A percentile compares a stretch with the other conserved stretches of the same genome.
Conservation (phyloP, 2,888 invertebrate species). For the Hemaris fuciformis region DNA sequence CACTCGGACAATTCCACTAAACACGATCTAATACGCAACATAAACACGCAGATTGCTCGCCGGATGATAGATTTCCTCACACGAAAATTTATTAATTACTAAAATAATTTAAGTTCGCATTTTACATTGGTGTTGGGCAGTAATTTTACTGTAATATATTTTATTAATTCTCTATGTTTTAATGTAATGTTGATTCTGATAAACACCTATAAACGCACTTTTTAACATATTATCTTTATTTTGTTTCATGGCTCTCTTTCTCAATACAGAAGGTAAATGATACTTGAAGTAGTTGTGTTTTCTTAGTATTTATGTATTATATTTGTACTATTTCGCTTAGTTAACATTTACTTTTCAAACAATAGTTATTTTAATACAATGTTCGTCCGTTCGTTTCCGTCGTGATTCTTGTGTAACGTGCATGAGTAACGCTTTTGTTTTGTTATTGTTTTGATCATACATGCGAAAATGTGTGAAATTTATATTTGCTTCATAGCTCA, state of each 20-base stretch:
- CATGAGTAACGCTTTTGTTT: slow-evolving; percentile 16
- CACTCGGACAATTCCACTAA: not conserved
- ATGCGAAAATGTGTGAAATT: not conserved
- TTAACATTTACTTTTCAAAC: slow-evolving; percentile 21
- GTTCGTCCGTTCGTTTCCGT: not conserved
- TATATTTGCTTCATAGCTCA: not conserved
- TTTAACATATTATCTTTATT: slow-evolving; percentile 45
- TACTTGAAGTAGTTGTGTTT: slow-evolving; percentile 21
- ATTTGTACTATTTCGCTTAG: not conserved
- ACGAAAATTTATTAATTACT: not conserved
- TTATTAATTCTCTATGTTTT: not conserved
- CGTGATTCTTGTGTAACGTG: not conserved
- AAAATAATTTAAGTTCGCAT: not conserved
- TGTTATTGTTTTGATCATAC: slow-evolving; percentile 12
- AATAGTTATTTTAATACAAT: slow-evolving; percentile 17
- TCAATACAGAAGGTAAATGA: slow-evolving; percentile 70
- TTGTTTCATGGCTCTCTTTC: slow-evolving; percentile 71
- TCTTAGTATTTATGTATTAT: not conserved
- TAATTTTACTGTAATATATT: not conserved
- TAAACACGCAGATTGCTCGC: not conserved
- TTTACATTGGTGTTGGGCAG: not conserved
- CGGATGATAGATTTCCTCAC: not conserved
- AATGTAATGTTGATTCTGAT: not conserved
- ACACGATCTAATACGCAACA: not conserved
- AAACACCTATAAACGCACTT: not conserved